Evolutionary conservation across 1,140 invertebrate genomes (phyloP), one percentile per base, ranked within the genome.

Genomic region (Tetranychus cinnabarinus): DNA sequence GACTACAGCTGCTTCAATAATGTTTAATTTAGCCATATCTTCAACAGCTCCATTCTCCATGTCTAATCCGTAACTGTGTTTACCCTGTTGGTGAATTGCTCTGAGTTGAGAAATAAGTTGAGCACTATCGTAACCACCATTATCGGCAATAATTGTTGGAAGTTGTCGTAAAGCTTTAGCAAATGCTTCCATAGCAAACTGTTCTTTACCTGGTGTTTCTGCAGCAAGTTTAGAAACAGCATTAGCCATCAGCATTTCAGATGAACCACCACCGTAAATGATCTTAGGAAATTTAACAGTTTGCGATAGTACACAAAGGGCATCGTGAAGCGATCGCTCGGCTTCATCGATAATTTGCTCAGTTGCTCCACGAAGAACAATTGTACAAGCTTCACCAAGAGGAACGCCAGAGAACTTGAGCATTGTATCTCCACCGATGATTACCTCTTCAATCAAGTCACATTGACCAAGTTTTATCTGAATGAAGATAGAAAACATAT

Each of bases 311-410:
- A 99, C 96, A 73, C 96, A 99, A 0, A 99, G 77, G 2, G 95
- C 96, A 72, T 99, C 96, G 69, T 99, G 96, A 5, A 99, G 72
- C 1, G 95, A 97, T 52, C 96, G 79, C 67, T 99, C 93, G 2
- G 96, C 95, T 75, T 99, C 96, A 69, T 97, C 95, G 12, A 99
- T 79, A 68, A 99, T 97, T 75, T 99, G 96, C 70, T 97, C 85
- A 3, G 96, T 99, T n/a, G 96, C 92, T 59, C 95, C 96, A 62
- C 96, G 82, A 59, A 99, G 83, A 0, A 99, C 84, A 65, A 99
- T 81, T 0, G 91, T 93, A 72, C 96, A 99, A 7, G 96, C 96
- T 72, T 97, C 88, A 35, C 95, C 95, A 60, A 95, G 70, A 60
- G 83, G 80, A 37, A 97, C 91, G 50, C 91, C 95, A 50, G 88